phyloP scores from a whole-genome alignment of 2,888 invertebrate species.

The Ichneumon xanthorius region DNA sequence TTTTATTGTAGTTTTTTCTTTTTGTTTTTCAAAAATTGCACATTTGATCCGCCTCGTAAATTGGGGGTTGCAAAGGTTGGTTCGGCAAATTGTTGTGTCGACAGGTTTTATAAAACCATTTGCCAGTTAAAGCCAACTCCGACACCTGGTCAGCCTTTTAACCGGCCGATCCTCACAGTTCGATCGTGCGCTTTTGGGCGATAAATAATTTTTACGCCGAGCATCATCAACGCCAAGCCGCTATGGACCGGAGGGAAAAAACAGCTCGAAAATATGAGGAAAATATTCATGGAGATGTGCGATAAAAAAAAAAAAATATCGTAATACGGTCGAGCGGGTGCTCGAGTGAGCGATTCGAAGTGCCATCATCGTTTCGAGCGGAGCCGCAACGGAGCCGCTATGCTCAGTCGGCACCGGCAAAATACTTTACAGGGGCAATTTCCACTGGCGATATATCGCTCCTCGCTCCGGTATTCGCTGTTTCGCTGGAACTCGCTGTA shows the following conservation, averaged over 20 bases:
- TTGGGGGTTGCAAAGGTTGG: too few relatives aligned
- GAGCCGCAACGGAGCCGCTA: not conserved
- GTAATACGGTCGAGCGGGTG: conserved; percentile 26
- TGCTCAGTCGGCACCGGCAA: conserved; percentile 10
- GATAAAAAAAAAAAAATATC: conserved; percentile 7
- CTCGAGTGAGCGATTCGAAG: conserved; percentile 24
- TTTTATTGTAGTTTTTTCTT: too few relatives aligned
- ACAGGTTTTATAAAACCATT: too few relatives aligned
- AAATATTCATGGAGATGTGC: conserved; percentile 29
- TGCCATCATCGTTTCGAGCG: conserved; percentile 26
- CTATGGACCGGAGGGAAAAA: not conserved
- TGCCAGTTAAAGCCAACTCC: too few relatives aligned
- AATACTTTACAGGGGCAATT: conserved; percentile 34
- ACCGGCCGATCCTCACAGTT: not conserved
- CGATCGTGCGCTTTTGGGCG: not conserved
- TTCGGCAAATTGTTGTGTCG: too few relatives aligned
- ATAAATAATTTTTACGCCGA: not conserved
- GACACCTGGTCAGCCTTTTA: not conserved
- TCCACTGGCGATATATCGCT: conserved; percentile 13
- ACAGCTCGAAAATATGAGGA: conserved; percentile 16
- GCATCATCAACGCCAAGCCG: conserved; percentile 9
- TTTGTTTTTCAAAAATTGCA: too few relatives aligned
- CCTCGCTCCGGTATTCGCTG: not conserved
- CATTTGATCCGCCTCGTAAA: too few relatives aligned
- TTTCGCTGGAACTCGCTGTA: conserved; percentile 10